Evolutionary conservation across 2,888 invertebrate species (phyloP), one percentile per base, ranked within the genome.

Genomic region (Nemoura dubitans): DNA sequence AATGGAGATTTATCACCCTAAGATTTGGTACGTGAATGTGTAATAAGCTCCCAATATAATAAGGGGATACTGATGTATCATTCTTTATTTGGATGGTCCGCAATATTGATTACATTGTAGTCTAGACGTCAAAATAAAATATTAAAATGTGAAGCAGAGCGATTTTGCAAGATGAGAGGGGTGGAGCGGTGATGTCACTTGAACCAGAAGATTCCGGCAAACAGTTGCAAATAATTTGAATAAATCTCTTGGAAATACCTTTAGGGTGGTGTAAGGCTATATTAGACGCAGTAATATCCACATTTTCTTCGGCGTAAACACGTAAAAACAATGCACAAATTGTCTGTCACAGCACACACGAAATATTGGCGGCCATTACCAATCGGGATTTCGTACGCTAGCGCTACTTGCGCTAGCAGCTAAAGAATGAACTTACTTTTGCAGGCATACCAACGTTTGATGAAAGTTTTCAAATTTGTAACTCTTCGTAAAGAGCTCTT

Each of bases 321-420:
- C 59, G 14, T 21, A 59, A 59, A 59, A 59, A 59, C 59, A 59
- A 59, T 21, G 10, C 59, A 59, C 59, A 59, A 36, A 59, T 10
- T 59, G 21, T 59, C 59, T 59, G 59, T 59, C 59, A 59, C 59
- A 59, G 59, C 59, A 59, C 59, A 59, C 59, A 59, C 59, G 59
- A 59, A 59, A 59, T 59, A 59, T 59, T 59, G 59, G 59, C 59
- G 59, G 59, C 59, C 59, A 59, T 59, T 59, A 59, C 59, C 59
- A 59, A 59, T 21, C 59, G 59, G 14, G 59, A 16, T 21, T 14
- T 59, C 14, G 21, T 59, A 21, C 14, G 59, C 59, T 59, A 59
- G 59, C 59, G 59, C 59, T 21, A 59, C 6, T 21, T 3, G 21
- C 10, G 14, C 1, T 59, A 21, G 59, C 14, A 59, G 59, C 59